Evolutionary conservation across 2,113 vertebrate genomes (phyloP), one percentile per base, ranked within the genome.

Genomic region (Chloebia gouldiae): DNA sequence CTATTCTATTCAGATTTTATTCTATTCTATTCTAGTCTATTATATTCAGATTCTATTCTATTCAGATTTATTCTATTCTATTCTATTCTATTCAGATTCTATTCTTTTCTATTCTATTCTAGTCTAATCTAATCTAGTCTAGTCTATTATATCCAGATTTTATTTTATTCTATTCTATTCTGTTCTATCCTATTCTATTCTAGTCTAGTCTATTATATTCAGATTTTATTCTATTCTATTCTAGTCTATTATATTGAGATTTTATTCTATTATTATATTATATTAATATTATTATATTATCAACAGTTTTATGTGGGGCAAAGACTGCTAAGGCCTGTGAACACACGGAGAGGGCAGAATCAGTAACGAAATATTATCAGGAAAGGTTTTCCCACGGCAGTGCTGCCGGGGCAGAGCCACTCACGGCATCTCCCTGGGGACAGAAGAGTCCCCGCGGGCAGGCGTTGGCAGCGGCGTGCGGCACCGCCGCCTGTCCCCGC

Each of bases 371-470:
- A 44, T 6, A 8, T 3, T 4, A 2, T 6, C 20, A 50, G 45
- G 35, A 15, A 49, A 76, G 49, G 12, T 22, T 93, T 49, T 60
- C 5, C 61, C 24, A 8, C 0, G 39, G 50, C 50, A 86, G 15
- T 15, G 37, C 65, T 7, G 33, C n/a, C 65, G 49, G 30, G 28
- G 51, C 30, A 60, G 10, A 20, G 60, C 39, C 39, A 39, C 39
- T 99, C 92, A 99, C 99, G 39, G 98, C 45, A 39, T 95, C 88
- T 90, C 98, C 98, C 73, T 82, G 98, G 2, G 98, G 98, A 81
- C 98, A 99, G 96, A 98, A 99, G 92, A 98, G 99, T 50, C 99
- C 99, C 90, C 49, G 98, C 11, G 99, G 99, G 83, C 99, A 99
- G 68, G 98, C 97, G 31, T 98, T 98, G 47, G 97, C 96, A 13